Conservation (phyloP, 2,113 vertebrate species). For the Ictalurus punctatus region DNA sequence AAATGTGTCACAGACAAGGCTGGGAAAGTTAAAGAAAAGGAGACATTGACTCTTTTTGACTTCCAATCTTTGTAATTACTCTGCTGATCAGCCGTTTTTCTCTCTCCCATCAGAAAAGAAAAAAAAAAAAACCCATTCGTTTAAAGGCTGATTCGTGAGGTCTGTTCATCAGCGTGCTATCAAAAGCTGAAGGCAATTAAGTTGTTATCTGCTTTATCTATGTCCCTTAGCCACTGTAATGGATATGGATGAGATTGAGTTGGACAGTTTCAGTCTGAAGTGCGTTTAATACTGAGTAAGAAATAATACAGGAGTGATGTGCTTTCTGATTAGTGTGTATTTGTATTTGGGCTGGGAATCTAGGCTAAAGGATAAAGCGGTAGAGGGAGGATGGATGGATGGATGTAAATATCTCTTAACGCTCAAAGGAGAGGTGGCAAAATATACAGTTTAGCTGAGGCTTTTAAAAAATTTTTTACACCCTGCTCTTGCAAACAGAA, state of each 20-base stretch:
- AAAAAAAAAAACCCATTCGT: not conserved
- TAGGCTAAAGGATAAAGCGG: not conserved
- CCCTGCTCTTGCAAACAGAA: not conserved
- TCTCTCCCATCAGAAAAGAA: not conserved
- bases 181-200: conserved; percentile 36
- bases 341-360: not conserved
- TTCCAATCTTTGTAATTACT: conserved; percentile 36
- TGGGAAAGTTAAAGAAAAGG: conserved; percentile 26
- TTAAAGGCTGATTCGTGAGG: conserved; percentile 20
- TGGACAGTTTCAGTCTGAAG: not conserved
- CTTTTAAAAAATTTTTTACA: not conserved
- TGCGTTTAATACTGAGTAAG: conserved; percentile 1
- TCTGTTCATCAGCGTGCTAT: conserved; percentile 40
- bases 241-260: conserved; percentile 32
- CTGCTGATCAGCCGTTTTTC: conserved; percentile 41
- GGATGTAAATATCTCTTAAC: not conserved
- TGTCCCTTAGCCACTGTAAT: conserved; percentile 38
- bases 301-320: conserved; percentile 10
- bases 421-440: not conserved
- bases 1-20: conserved; percentile 12
- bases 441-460: not conserved
- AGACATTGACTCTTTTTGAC: conserved; percentile 38
- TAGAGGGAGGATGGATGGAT: no score
- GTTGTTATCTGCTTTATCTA: conserved; percentile 51
- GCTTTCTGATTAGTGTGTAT: conserved; percentile 11